Percentiles rank a stretch among this genome's conserved stretches.
These are phyloP conservation scores for Chesias legatella DNA, from an alignment of 2,888 invertebrate species.

Conservation along the genomic window DNA sequence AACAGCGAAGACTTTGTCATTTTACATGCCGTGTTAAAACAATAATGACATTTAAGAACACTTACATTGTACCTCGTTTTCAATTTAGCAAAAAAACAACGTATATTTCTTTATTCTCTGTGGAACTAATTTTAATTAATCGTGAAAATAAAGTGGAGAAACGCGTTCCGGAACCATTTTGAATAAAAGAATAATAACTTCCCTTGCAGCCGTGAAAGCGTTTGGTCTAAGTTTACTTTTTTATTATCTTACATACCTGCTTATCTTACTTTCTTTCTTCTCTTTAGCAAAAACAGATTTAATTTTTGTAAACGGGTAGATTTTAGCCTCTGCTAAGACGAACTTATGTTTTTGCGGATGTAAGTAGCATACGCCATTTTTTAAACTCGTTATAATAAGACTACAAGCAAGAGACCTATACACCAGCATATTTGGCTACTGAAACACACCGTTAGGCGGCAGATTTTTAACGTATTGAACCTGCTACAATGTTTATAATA, in stretches of 20 bases:
- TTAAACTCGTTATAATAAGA: too few species aligned
- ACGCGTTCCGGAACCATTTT: conserved; percentile 51
- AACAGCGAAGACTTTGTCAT: neutral
- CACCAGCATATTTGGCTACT: too few species aligned
- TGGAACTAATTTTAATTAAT: conserved; percentile 71
- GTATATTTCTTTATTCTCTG: conserved; percentile 40
- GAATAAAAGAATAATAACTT: conserved; percentile 56
- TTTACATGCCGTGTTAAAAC: neutral
- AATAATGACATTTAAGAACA: conserved; percentile 39
- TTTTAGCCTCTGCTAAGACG: too few species aligned
- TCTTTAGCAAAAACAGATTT: too few species aligned
- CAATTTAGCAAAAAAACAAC: conserved; percentile 36
- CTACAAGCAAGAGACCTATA: too few species aligned
- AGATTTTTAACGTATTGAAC: too few species aligned
- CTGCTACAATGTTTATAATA: too few species aligned
- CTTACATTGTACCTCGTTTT: conserved; percentile 32
- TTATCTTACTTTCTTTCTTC: neutral
- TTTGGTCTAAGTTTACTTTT: conserved; percentile 18
- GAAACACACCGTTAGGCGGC: too few species aligned
- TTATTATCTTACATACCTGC: neutral
- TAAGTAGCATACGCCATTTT: too few species aligned
- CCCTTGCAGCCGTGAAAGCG: conserved; percentile 30
- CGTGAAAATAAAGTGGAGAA: conserved; percentile 61
- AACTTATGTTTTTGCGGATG: too few species aligned
- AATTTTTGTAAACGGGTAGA: too few species aligned